Conservation (phyloP, 1,140 invertebrate genomes). For the Oscheius sp. region DNA sequence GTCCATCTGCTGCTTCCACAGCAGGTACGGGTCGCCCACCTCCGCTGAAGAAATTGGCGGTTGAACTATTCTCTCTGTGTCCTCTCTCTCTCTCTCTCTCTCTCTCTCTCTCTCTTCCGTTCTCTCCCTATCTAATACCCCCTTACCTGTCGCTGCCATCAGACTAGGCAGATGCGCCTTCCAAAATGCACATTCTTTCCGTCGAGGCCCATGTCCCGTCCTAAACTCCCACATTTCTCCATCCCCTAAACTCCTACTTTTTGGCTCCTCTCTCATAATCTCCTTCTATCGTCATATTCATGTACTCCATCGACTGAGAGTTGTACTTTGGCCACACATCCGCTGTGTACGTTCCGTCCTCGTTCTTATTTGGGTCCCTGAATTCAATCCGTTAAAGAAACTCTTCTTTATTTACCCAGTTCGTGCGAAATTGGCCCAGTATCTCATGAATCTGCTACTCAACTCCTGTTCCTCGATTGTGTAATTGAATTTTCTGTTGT, state of each 20-base stretch:
- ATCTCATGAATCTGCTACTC: constrained; percentile 82
- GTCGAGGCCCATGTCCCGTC: constrained; percentile 78
- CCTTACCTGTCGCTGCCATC: constrained; percentile 68
- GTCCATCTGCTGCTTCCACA: constrained; percentile 65
- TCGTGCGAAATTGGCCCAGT: constrained; percentile 93
- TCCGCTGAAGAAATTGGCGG: constrained; percentile 58
- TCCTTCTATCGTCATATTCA: constrained; percentile 77
- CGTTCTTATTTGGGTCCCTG: constrained; percentile 77
- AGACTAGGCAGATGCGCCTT: constrained; percentile 87
- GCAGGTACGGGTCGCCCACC: constrained; percentile 62
- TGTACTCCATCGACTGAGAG: constrained; percentile 76
- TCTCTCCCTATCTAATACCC: neutral
- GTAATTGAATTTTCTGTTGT: constrained; percentile 71
- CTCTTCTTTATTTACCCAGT: constrained; percentile 71
- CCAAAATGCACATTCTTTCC: constrained; percentile 93
- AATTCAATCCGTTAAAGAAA: constrained; percentile 18
- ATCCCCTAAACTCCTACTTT: constrained; percentile 40
- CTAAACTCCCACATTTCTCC: constrained; percentile 45
- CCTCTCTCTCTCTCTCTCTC: neutral
- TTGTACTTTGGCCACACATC: constrained; percentile 83
- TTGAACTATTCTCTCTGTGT: neutral
- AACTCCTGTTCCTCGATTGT: constrained; percentile 78
- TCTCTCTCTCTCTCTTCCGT: neutral
- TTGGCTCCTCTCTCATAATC: constrained; percentile 62
- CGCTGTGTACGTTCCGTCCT: constrained; percentile 69